Conservation (phyloP, 2,113 vertebrate species). For the Ramphastos sulfuratus region DNA sequence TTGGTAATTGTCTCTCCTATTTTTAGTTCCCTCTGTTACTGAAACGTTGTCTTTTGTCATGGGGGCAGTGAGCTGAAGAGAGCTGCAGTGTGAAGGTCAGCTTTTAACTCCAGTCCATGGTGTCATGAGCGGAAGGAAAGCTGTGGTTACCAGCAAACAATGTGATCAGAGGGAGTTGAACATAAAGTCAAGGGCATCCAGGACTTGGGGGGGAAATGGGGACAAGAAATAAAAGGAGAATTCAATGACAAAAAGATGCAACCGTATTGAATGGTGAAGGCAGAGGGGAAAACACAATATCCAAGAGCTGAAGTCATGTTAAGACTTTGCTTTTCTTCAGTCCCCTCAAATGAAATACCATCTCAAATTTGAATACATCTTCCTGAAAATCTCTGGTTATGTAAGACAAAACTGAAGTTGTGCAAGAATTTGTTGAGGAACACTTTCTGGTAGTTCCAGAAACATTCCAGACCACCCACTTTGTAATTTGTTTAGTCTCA, state of each 20-base stretch:
- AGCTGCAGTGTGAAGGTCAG: slow-evolving; percentile 39
- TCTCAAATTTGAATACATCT: not conserved
- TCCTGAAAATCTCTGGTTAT: not conserved
- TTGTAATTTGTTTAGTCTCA: not conserved
- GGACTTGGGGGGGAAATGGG: not conserved
- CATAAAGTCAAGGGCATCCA: not conserved
- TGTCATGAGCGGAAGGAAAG: slow-evolving; percentile 20
- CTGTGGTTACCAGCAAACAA: not conserved
- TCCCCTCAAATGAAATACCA: not conserved
- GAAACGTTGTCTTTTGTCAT: not conserved
- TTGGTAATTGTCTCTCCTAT: slow-evolving; percentile 26
- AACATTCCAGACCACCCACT: not conserved
- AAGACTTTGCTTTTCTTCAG: not conserved
- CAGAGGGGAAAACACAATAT: not conserved
- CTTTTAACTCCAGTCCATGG: slow-evolving; percentile 4
- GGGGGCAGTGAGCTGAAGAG: slow-evolving; percentile 32
- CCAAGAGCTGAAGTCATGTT: not conserved
- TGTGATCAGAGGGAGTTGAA: slow-evolving; percentile 2
- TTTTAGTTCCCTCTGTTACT: slow-evolving; percentile 8
- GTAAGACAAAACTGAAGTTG: not conserved
- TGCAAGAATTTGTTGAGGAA: not conserved
- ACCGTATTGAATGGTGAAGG: not conserved
- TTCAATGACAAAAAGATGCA: not conserved
- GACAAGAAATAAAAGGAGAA: not conserved
- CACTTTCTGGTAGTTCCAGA: not conserved